Evolutionary conservation across 2,888 invertebrate genomes (phyloP).

Genomic region (Acleris emargana): DNA sequence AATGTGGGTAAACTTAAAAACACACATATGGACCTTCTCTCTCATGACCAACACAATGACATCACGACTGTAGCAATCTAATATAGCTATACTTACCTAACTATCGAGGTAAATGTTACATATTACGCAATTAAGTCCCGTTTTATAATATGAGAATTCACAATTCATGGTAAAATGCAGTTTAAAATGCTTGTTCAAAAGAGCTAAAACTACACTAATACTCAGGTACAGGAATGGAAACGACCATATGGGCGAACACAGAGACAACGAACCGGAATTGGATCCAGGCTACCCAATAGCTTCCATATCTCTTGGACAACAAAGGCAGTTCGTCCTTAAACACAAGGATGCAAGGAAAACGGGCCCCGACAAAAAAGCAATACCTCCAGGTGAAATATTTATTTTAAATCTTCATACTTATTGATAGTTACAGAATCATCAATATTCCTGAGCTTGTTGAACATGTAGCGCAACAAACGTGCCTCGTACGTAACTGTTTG

Average conservation of each 20-base stretch:
- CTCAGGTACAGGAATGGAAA: constrained; percentile 86
- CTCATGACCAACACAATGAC: too few species aligned
- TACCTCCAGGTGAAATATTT: constrained; percentile 71
- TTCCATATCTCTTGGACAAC: constrained; percentile 86
- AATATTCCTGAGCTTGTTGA: constrained; percentile 86
- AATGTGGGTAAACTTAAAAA: too few species aligned
- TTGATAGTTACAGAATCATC: constrained; percentile 80
- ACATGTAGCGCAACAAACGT: constrained; percentile 90
- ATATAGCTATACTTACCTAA: too few species aligned
- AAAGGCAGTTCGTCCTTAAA: constrained; percentile 86
- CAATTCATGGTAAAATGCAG: too few species aligned
- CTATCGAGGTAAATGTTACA: too few species aligned
- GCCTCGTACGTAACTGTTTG: constrained; percentile 97
- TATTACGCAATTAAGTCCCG: too few species aligned
- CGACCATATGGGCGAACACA: constrained; percentile 89
- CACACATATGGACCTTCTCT: too few species aligned
- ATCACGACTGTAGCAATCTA: too few species aligned
- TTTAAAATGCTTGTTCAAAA: too few species aligned
- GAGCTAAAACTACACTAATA: background rate
- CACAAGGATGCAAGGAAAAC: constrained; percentile 83
- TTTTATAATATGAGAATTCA: too few species aligned
- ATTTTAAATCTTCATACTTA: constrained; percentile 81
- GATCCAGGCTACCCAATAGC: constrained; percentile 85
- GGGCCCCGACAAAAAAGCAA: constrained; percentile 67
- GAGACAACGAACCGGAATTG: constrained; percentile 88